Conservation (phyloP, 1,140 invertebrate genomes). For the Orchestia grillus region DNA sequence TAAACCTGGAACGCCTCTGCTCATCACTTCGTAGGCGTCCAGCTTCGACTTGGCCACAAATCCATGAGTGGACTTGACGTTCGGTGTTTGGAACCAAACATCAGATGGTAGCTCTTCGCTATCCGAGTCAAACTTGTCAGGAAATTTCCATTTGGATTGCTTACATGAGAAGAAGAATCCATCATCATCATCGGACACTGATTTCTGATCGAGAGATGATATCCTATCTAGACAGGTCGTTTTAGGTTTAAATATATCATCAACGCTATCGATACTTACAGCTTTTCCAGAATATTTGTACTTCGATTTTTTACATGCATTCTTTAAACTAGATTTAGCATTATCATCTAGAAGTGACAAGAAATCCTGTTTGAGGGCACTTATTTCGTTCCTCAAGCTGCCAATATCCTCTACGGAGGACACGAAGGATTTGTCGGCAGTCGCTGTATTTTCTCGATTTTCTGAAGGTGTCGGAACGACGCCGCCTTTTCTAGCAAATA, state of each 20-base stretch:
- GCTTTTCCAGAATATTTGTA: conserved; percentile 45
- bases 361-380: conserved; percentile 57
- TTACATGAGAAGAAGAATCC: conserved; percentile 38
- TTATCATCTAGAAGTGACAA: conserved; percentile 54
- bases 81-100: conserved; percentile 30
- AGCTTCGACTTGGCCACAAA: conserved; percentile 6
- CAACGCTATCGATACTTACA: conserved; percentile 9
- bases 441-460: neutral
- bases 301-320: conserved; percentile 55
- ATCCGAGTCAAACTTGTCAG: neutral
- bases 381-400: conserved; percentile 57
- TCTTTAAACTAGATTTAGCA: conserved; percentile 36
- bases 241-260: conserved; percentile 41
- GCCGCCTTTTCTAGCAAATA: conserved; percentile 38
- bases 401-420: conserved; percentile 57
- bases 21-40: neutral
- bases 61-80: conserved; percentile 14
- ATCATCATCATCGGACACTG: conserved; percentile 29
- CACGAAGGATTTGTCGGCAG: conserved; percentile 28
- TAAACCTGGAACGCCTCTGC: neutral
- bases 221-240: conserved; percentile 29
- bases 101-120: neutral
- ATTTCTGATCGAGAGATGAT: conserved; percentile 21
- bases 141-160: conserved; percentile 42
- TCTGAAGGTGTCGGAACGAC: neutral